These are phyloP conservation scores for Agrilus cyanescens DNA, from an alignment of 2,888 invertebrate species.

Conservation along the genomic window DNA sequence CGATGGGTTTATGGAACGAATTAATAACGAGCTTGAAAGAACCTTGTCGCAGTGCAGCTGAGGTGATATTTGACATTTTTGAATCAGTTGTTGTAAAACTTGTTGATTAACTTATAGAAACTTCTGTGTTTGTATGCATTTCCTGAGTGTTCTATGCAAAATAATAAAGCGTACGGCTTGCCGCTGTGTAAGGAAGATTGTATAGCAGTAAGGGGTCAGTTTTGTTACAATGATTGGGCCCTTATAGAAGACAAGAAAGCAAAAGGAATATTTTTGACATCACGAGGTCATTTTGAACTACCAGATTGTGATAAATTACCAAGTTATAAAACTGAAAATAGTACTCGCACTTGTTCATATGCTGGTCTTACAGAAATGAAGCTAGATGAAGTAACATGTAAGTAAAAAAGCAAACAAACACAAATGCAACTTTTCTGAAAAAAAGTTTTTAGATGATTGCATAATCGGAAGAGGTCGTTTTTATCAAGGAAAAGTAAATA, in stretches of 20 bases:
- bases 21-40: conserved; percentile 67
- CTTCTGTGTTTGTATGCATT: conserved; percentile 87
- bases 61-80: conserved; percentile 38
- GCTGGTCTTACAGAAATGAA: conserved; percentile 76
- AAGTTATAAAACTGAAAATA: conserved; percentile 50
- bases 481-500: conserved; percentile 80
- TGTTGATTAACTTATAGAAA: conserved; percentile 40
- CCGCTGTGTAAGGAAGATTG: conserved; percentile 91
- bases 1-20: conserved; percentile 75
- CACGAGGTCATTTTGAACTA: conserved; percentile 74
- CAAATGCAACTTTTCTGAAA: background rate
- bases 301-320: conserved; percentile 79
- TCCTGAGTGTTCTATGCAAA: conserved; percentile 55
- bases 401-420: conserved; percentile 22
- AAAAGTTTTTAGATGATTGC: conserved; percentile 56
- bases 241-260: conserved; percentile 79
- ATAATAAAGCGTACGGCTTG: conserved; percentile 50
- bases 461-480: conserved; percentile 77
- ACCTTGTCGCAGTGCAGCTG: conserved; percentile 77
- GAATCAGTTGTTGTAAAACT: conserved; percentile 1
- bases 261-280: conserved; percentile 64
- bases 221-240: conserved; percentile 91
- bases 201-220: conserved; percentile 76
- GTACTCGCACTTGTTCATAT: conserved; percentile 63
- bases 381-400: conserved; percentile 69